Evolutionary conservation across 2,113 vertebrate species (phyloP).

Genomic region (Chitala chitala): DNA sequence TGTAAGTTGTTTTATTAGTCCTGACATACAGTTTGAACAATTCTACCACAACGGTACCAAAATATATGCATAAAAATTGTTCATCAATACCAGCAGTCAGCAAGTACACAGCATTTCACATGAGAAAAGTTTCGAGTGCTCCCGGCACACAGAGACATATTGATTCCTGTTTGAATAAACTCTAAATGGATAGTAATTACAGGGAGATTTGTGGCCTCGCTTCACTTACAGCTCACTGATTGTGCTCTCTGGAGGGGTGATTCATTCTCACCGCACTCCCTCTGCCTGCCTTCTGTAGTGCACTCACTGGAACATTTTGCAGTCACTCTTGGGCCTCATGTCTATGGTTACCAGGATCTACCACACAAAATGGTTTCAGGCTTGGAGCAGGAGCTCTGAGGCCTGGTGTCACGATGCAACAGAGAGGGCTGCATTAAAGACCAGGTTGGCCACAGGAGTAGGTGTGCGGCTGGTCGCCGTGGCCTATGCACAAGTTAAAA

Average conservation of each 20-base stretch:
- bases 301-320: background rate
- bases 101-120: too few relatives aligned
- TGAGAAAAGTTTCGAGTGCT: background rate
- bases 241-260: background rate
- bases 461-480: background rate
- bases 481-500: background rate
- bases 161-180: conserved; percentile 7
- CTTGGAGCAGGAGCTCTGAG: background rate
- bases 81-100: background rate
- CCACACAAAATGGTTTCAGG: background rate
- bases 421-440: background rate
- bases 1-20: background rate
- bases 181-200: background rate
- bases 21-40: background rate
- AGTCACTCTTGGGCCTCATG: background rate
- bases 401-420: background rate
- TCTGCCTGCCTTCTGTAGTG: background rate
- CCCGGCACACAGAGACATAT: background rate
- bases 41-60: background rate
- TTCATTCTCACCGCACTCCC: background rate
- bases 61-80: background rate
- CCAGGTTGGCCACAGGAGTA: background rate
- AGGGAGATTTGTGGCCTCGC: background rate
- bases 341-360: background rate
- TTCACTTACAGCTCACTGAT: background rate